Conservation (phyloP, 1,140 invertebrate species). For the Caligus rogercresseyi region DNA sequence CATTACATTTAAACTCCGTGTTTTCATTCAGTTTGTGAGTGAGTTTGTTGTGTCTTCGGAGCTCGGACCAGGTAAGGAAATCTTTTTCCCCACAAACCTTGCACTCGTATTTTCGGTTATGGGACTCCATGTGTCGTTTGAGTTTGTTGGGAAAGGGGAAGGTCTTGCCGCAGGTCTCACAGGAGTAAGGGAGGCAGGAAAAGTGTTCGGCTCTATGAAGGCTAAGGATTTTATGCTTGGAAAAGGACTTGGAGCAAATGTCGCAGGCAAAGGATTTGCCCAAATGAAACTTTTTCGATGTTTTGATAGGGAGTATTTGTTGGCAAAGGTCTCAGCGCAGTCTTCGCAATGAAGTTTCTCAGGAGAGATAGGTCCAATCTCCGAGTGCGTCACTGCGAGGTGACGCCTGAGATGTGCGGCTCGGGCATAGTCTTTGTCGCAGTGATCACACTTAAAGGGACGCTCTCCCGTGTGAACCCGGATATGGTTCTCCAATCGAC, state of each 20-base stretch:
- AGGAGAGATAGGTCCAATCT: background rate
- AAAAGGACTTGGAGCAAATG: background rate
- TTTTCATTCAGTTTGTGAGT: background rate
- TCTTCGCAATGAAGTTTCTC: background rate
- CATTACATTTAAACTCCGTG: background rate
- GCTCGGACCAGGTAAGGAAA: background rate
- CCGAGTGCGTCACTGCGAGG: background rate
- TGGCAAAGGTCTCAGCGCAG: background rate
- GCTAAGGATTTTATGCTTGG: background rate
- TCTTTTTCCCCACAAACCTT: background rate
- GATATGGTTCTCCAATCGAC: background rate
- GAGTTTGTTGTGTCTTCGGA: background rate
- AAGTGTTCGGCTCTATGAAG: background rate
- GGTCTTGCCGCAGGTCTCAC: background rate
- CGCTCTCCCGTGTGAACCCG: background rate
- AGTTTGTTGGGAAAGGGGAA: background rate
- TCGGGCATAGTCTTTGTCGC: background rate
- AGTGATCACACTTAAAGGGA: background rate
- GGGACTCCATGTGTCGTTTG: background rate
- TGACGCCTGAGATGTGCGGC: slow-evolving; percentile 1
- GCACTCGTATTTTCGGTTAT: background rate
- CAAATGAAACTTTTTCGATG: background rate
- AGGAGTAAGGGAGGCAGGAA: background rate
- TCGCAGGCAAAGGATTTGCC: background rate
- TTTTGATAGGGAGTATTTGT: slow-evolving; percentile 2